Base-by-base conservation (phyloP, 2,113 vertebrate species). In the Clarias gariepinus region DNA sequence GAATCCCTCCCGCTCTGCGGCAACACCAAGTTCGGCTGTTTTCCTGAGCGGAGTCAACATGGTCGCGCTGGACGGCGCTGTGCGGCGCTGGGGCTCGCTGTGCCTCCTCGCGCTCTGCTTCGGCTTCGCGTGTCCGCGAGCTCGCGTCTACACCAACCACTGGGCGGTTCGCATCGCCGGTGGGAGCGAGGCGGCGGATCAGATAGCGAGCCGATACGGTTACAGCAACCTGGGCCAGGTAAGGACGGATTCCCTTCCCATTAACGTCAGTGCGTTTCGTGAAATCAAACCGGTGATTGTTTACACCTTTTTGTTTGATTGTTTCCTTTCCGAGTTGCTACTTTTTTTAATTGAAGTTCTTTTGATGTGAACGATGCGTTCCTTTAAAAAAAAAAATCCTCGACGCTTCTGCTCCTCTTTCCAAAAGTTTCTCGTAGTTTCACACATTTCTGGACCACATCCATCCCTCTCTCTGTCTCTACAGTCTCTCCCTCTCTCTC, bases 211-310 rank as follows among this genome's bases (percentile, higher is more conserved):
- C 91, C 98, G 97, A 94, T 99, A 98, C 91, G 98, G 98, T 91
- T 99, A 98, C 94, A 94, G 95, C 94, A 99, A 99, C 93, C 95
- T 99, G 91, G 98, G 98, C 94, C 97, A 98, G 98, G 98, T 99
- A 97, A 93, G 89, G 85, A 47, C 47, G 47, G 47, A 47, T 47
- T 47, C 47, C 6, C 86, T 89, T 86, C 21, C 16, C 61, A 4
- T 41, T 41, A 41, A 41, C 4, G 3, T 41, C 41, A 3, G 47
- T 8, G 6, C 6, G 7, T 47, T 7, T 47, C 47, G 47, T 47
- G 6, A 47, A 47, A 47, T 47, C 47, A 8, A 47, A 9, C 69
- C 69, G 0, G 69, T 23, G 1, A 23, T 47, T 73, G 5, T 47
- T 23, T 23, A 36, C 69, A 9, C 9, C 1, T 47, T 47, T 47